Evolutionary conservation across 2,113 vertebrate genomes (phyloP).

Genomic region (Casuarius casuarius): DNA sequence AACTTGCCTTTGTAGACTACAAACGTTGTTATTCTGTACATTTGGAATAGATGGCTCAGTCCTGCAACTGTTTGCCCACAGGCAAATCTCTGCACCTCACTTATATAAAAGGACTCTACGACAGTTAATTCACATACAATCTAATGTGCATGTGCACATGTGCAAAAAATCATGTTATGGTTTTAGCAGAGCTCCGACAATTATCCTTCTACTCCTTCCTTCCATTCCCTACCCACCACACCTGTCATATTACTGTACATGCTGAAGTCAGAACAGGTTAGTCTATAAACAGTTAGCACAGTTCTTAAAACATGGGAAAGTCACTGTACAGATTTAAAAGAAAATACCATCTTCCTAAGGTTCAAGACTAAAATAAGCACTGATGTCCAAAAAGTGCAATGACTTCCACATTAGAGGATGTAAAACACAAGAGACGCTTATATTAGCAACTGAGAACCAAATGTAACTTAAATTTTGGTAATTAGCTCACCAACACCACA

Average conservation of each 20-base stretch:
- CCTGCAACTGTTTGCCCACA: background rate
- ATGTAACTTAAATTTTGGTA: background rate
- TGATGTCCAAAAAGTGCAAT: background rate
- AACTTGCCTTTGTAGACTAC: background rate
- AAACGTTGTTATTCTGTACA: background rate
- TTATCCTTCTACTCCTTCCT: background rate
- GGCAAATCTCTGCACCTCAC: background rate
- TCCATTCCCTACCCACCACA: background rate
- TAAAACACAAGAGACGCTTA: background rate
- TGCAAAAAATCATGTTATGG: background rate
- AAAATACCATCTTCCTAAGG: background rate
- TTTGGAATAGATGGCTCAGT: background rate
- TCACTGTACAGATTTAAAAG: background rate
- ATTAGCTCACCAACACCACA: background rate
- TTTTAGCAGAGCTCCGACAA: background rate
- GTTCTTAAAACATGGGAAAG: background rate
- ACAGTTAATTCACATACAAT: background rate
- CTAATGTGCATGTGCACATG: fast-evolving
- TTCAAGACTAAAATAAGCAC: background rate
- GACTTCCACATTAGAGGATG: background rate
- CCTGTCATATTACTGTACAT: fast-evolving
- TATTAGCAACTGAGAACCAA: background rate
- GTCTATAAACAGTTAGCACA: background rate
- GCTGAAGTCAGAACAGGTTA: background rate
- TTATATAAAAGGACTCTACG: background rate